Conservation (phyloP, 2,113 vertebrate species). For the Hirundichthys speculiger region DNA sequence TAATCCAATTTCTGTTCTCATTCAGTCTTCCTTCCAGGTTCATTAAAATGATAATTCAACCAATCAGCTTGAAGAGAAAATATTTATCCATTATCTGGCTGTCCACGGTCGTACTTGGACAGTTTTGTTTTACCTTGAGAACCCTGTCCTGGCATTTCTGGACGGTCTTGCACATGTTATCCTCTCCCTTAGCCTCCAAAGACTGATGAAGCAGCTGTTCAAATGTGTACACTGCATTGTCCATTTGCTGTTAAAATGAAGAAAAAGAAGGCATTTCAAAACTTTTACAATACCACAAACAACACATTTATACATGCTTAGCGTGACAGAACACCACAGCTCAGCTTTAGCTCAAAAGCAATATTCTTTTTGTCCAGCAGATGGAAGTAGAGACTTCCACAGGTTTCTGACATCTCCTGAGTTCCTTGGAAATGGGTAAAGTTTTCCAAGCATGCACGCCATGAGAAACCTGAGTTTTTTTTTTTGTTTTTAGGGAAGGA, state of each 20-base stretch:
- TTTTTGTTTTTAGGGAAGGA: neutral
- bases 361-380: conserved; percentile 54
- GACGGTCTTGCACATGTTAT: conserved; percentile 89
- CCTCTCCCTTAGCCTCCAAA: conserved; percentile 82
- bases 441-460: conserved; percentile 8
- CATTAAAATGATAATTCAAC: neutral
- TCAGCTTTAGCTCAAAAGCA: neutral
- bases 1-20: neutral
- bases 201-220: conserved; percentile 95
- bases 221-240: conserved; percentile 92
- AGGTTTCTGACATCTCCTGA: neutral
- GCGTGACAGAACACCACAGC: too few species aligned
- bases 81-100: too few species aligned
- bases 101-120: too few species aligned
- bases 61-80: too few species aligned
- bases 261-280: neutral
- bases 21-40: too few species aligned
- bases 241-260: conserved; percentile 89
- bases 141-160: conserved; percentile 94
- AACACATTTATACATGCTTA: too few species aligned
- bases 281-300: too few species aligned
- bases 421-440: neutral
- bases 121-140: conserved; percentile 86
- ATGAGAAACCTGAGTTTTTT: neutral
- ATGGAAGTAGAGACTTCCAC: conserved; percentile 30